phyloP scores from a whole-genome alignment of 2,888 invertebrate genomes.

The Tolmerus cingulatus region DNA sequence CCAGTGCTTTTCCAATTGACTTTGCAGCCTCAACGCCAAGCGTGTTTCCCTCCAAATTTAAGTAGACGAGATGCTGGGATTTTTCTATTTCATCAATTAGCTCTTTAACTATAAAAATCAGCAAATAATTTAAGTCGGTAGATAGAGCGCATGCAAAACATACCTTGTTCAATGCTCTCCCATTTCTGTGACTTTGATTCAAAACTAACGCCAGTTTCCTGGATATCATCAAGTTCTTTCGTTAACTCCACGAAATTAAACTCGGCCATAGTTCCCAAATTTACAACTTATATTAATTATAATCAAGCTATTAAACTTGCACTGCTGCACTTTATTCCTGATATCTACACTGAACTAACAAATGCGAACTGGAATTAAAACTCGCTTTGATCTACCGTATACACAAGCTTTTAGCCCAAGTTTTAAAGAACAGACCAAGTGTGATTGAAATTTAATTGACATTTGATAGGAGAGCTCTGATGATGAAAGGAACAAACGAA shows the following conservation, averaged over 20 bases:
- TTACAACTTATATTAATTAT: background rate
- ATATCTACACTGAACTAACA: background rate
- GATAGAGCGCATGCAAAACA: background rate
- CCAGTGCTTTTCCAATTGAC: conserved; percentile 81
- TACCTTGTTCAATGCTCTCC: conserved; percentile 81
- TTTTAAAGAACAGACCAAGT: no score
- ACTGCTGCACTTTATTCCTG: background rate
- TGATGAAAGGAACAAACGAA: no score
- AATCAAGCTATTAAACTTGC: background rate
- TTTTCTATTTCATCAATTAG: conserved; percentile 79
- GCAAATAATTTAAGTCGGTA: background rate
- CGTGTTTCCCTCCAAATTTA: conserved; percentile 92
- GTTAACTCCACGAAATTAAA: conserved; percentile 47
- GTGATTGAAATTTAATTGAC: no score
- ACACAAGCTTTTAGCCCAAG: no score
- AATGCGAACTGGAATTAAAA: no score
- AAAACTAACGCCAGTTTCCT: conserved; percentile 77
- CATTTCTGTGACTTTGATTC: conserved; percentile 81
- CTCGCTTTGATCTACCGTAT: no score
- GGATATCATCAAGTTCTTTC: conserved; percentile 51
- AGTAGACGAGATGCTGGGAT: conserved; percentile 73
- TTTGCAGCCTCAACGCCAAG: conserved; percentile 89
- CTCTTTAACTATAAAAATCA: conserved; percentile 68
- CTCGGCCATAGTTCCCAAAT: conserved; percentile 14
- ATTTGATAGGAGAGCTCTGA: no score